Conservation (phyloP, 2,113 vertebrate species). For the Anthoscopus minutus region DNA sequence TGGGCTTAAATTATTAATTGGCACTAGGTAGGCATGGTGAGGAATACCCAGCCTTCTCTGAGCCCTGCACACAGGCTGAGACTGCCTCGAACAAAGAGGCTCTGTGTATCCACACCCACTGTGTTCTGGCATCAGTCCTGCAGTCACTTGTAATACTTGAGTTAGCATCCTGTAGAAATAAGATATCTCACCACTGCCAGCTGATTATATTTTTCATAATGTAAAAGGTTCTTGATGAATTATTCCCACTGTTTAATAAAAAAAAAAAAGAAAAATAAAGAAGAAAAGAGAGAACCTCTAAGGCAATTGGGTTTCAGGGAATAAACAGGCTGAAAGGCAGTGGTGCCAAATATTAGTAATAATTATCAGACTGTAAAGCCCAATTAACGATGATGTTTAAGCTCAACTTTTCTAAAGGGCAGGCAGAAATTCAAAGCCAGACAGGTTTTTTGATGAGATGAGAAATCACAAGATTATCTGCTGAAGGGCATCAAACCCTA, state of each 20-base stretch:
- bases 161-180: constrained; percentile 41
- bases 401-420: background rate
- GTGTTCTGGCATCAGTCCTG: constrained; percentile 4
- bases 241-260: background rate
- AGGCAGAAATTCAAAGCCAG: background rate
- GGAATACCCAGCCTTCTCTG: background rate
- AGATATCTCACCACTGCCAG: constrained; percentile 42
- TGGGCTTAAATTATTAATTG: constrained; percentile 40
- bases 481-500: background rate
- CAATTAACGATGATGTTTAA: background rate
- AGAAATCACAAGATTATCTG: background rate
- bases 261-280: background rate
- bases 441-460: background rate
- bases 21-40: background rate
- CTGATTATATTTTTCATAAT: constrained; percentile 63
- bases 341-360: background rate
- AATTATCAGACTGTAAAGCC: background rate
- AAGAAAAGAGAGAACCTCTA: background rate
- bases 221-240: constrained; percentile 57
- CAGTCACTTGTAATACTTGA: constrained; percentile 41
- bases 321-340: background rate
- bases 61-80: background rate
- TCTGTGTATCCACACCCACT: background rate
- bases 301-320: background rate
- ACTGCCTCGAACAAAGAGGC: background rate